These are phyloP conservation scores for Gopherus evgoodei DNA, from an alignment of 2,113 vertebrate species.

Conservation along the genomic window DNA sequence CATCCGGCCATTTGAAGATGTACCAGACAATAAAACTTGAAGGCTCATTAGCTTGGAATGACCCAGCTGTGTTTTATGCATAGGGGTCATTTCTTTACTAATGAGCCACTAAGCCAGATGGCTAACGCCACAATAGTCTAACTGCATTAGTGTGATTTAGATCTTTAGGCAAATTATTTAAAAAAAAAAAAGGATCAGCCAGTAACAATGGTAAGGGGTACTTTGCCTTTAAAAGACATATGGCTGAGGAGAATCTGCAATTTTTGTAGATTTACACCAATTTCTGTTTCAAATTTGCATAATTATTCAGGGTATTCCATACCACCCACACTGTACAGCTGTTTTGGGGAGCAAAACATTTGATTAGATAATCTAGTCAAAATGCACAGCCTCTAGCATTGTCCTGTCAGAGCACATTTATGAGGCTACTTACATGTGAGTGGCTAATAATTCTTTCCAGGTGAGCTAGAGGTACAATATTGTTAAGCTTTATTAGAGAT, in stretches of 20 bases:
- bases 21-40: constrained; percentile 63
- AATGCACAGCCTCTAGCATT: neutral
- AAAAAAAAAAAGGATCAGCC: neutral
- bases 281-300: neutral
- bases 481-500: neutral
- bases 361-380: neutral
- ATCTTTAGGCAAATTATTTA: constrained; percentile 63
- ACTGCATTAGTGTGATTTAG: constrained; percentile 60
- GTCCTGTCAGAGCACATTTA: neutral
- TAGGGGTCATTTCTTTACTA: constrained; percentile 73
- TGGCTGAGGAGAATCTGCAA: neutral
- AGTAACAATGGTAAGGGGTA: neutral
- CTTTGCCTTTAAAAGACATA: constrained; percentile 7
- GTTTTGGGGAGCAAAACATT: neutral
- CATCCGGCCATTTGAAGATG: constrained; percentile 18
- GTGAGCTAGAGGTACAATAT: neutral
- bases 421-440: neutral
- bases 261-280: neutral
- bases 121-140: constrained; percentile 54
- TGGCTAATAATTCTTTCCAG: neutral
- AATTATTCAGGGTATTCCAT: neutral
- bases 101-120: constrained; percentile 72
- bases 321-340: neutral
- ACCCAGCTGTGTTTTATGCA: constrained; percentile 67
- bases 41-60: constrained; percentile 74